Evolutionary conservation across 1,140 invertebrate species (phyloP).

Genomic region (Hypsibius dujardini): DNA sequence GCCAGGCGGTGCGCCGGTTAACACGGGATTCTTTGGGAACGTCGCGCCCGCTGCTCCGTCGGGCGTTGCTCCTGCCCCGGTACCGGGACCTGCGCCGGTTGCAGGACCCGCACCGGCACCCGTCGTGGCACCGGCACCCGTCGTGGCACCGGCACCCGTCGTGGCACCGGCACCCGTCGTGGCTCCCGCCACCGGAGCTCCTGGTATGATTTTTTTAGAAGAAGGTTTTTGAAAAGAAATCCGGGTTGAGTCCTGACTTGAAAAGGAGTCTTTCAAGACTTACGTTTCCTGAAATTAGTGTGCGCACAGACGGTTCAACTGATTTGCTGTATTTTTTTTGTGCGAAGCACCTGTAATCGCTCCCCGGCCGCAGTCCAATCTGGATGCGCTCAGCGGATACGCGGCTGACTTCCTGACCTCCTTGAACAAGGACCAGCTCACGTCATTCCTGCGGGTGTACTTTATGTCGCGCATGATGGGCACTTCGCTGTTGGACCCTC

Average conservation of each 20-base stretch:
- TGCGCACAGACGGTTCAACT: not conserved
- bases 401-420: not conserved
- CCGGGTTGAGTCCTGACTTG: not conserved
- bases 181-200: not conserved
- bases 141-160: not conserved
- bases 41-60: not conserved
- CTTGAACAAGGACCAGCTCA: conserved; percentile 9
- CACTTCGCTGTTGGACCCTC: not conserved
- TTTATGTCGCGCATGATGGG: conserved; percentile 8
- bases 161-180: not conserved
- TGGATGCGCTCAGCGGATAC: conserved; percentile 5
- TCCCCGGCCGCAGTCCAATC: not conserved
- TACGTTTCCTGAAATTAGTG: too few relatives aligned
- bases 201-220: too few relatives aligned
- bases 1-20: not conserved
- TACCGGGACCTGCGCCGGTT: not conserved
- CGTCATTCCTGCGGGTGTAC: conserved; percentile 9
- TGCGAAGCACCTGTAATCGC: not conserved
- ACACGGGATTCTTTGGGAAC: not conserved
- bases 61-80: not conserved
- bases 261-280: too few relatives aligned
- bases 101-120: not conserved
- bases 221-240: too few relatives aligned
- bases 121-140: not conserved
- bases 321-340: not conserved